These are phyloP conservation scores for Caracal caracal DNA, from an alignment of 2,113 vertebrate species.

Conservation along the genomic window DNA sequence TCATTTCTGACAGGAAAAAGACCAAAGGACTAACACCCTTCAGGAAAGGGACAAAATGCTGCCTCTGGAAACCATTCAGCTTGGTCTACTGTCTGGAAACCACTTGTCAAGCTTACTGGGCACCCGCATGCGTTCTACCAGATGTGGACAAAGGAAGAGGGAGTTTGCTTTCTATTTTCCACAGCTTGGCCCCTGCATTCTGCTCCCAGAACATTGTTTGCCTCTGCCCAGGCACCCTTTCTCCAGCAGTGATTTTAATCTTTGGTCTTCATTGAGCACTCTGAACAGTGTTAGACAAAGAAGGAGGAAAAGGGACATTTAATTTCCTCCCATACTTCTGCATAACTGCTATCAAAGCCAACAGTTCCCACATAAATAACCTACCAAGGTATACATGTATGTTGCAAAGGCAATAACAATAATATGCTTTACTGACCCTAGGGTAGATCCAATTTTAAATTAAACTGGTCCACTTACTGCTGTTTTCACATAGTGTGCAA, in stretches of 20 bases:
- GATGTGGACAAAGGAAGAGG: background rate
- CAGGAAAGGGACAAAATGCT: background rate
- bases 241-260: background rate
- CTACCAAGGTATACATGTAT: background rate
- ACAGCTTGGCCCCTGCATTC: background rate
- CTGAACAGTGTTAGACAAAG: background rate
- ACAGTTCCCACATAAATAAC: conserved; percentile 28
- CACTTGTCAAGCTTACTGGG: background rate
- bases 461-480: conserved; percentile 25
- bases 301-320: background rate
- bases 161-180: conserved; percentile 13
- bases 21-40: conserved; percentile 16
- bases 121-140: background rate
- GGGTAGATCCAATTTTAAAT: conserved; percentile 33
- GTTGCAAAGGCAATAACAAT: conserved; percentile 10
- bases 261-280: conserved; percentile 23
- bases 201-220: background rate
- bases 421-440: conserved; percentile 32
- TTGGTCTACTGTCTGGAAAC: conserved; percentile 13
- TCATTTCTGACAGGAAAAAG: conserved; percentile 62
- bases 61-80: conserved; percentile 42
- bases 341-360: conserved; percentile 40
- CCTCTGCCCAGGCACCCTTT: background rate
- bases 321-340: background rate
- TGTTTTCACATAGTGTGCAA: conserved; percentile 42